Percentiles rank a stretch among this genome's conserved stretches.
These are phyloP conservation scores for Drosophila malerkotliana DNA, from an alignment of 1,140 invertebrate genomes.

Conservation along the genomic window DNA sequence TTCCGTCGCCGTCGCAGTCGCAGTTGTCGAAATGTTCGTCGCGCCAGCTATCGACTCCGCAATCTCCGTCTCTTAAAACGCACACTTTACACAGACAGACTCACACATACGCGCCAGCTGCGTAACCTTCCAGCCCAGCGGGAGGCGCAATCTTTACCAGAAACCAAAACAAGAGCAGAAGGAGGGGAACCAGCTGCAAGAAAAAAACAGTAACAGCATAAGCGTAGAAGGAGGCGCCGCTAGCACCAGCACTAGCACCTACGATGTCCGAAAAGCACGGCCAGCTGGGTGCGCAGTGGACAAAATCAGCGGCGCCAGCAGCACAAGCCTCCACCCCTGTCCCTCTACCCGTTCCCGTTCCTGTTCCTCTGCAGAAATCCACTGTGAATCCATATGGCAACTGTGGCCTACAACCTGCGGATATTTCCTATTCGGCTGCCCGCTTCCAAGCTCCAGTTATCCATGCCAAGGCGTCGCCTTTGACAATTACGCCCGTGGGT, in stretches of 20 bases:
- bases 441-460: slow-evolving; percentile 72
- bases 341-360: slow-evolving; percentile 21
- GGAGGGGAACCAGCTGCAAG: slow-evolving; percentile 22
- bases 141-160: slow-evolving; percentile 29
- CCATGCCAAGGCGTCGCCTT: slow-evolving; percentile 61
- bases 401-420: slow-evolving; percentile 47
- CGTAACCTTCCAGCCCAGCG: slow-evolving; percentile 23
- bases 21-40: slow-evolving; percentile 69
- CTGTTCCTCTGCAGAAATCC: slow-evolving; percentile 46
- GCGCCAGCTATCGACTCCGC: slow-evolving; percentile 77
- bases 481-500: slow-evolving; percentile 58
- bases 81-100: slow-evolving; percentile 33
- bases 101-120: slow-evolving; percentile 43
- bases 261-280: slow-evolving; percentile 83
- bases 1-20: slow-evolving; percentile 24
- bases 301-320: slow-evolving; percentile 66
- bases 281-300: slow-evolving; percentile 77
- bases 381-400: slow-evolving; percentile 45
- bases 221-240: slow-evolving; percentile 36
- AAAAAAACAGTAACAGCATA: slow-evolving; percentile 7
- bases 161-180: slow-evolving; percentile 38
- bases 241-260: slow-evolving; percentile 51
- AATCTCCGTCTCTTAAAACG: slow-evolving; percentile 76
- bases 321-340: slow-evolving; percentile 37
- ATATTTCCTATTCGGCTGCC: slow-evolving; percentile 57